Percentiles rank a stretch among this genome's conserved stretches.
Conservation (phyloP, 2,113 vertebrate species). For the Hemichromis elongatus region DNA sequence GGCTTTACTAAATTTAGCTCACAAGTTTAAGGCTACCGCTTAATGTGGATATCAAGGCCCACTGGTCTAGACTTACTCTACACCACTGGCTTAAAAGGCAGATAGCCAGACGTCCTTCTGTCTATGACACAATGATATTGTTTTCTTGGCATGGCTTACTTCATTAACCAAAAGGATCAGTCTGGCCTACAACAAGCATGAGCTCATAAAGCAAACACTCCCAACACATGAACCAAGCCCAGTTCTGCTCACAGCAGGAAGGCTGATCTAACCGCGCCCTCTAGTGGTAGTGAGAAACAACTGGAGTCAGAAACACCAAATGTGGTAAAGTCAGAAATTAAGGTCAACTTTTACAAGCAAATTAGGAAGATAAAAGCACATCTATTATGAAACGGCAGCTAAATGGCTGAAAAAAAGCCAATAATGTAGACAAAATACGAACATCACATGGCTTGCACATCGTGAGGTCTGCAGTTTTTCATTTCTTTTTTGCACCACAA, state of each 20-base stretch:
- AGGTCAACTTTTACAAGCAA: background rate
- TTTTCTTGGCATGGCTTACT: background rate
- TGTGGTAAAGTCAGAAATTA: background rate
- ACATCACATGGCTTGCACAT: background rate
- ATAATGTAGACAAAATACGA: background rate
- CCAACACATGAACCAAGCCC: slow-evolving; percentile 30
- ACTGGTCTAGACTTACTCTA: background rate
- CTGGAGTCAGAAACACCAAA: background rate
- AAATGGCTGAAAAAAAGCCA: background rate
- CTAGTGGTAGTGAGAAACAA: slow-evolving; percentile 49
- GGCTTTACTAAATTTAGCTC: background rate
- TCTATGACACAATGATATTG: background rate
- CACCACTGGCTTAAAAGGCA: background rate
- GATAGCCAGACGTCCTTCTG: background rate
- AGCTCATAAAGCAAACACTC: slow-evolving; percentile 34
- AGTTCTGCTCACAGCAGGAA: background rate
- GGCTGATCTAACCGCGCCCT: slow-evolving; percentile 36
- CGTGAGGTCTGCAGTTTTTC: background rate
- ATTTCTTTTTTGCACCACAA: background rate
- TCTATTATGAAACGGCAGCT: background rate
- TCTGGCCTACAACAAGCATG: background rate
- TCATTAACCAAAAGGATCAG: background rate
- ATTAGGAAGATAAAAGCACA: background rate
- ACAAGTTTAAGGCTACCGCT: background rate
- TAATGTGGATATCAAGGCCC: background rate